phyloP scores from a whole-genome alignment of 2,888 invertebrate genomes.

The Sicus ferrugineus region DNA sequence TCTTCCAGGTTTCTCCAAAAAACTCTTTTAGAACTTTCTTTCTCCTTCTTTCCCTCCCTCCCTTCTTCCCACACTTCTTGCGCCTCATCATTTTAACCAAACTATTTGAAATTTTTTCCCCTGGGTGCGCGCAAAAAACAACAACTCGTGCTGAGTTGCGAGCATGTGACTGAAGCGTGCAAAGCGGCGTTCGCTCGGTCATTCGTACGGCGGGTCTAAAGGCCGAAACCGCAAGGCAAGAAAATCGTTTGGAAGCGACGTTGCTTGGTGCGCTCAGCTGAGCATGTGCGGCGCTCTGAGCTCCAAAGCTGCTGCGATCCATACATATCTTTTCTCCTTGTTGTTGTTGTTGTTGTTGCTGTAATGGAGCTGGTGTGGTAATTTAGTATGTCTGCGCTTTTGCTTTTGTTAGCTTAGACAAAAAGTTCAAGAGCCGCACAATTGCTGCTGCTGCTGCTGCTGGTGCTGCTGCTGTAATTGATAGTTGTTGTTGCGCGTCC shows the following conservation, averaged over 20 bases:
- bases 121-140: neutral
- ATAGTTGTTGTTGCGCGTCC: neutral
- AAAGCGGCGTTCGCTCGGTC: neutral
- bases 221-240: neutral
- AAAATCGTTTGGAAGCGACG: neutral
- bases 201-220: neutral
- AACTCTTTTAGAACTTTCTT: neutral
- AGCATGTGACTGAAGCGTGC: conserved; percentile 38
- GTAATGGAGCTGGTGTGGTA: neutral
- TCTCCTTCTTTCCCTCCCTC: neutral
- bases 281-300: conserved; percentile 21
- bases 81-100: too few species aligned
- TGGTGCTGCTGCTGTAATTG: neutral
- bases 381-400: neutral
- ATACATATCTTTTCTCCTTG: too few species aligned
- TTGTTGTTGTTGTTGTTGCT: neutral
- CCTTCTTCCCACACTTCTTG: too few species aligned
- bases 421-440: conserved; percentile 25
- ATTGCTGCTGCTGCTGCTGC: too few species aligned
- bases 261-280: neutral
- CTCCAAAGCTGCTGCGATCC: too few species aligned
- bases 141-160: conserved; percentile 16
- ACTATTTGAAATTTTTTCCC: neutral
- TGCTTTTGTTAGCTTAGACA: neutral
- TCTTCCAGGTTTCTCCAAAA: too few species aligned